Base-by-base conservation (phyloP, 2,113 vertebrate species). In the Marmota flaviventris region DNA sequence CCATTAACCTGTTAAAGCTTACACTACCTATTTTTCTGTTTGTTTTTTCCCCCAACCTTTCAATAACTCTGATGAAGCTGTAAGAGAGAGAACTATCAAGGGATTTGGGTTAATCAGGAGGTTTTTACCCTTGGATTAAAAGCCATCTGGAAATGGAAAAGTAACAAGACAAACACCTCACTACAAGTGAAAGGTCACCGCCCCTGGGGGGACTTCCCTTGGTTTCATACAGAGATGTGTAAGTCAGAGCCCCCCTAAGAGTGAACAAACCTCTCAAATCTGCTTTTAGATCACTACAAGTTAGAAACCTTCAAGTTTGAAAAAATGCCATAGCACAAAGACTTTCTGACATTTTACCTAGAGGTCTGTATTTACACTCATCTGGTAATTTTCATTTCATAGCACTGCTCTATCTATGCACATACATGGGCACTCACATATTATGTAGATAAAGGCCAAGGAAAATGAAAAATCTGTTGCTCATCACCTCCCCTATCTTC, bases 51-150 rank as follows among this genome's bases (percentile, higher is more conserved):
- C 58, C 25, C 25, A 12, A 56, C 85, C 93, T 90, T 85, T 91
- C 78, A n/a, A 45, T 89, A 85, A 96, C 48, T 79, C 5, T 90
- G 85, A 97, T 77, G 82, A 93, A 92, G 81, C 58, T 56, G 5
- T 76, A 89, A 67, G 48, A 89, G 61, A 81, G 79, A 32, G 5
- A 61, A 76, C 8, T 95, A 65, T 89, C 61, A 82, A 83, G 93
- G 95, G 92, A 78, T 92, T 48, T 37, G 69, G 56, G 81, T 78
- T 92, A 93, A 96, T 95, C 85, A 97, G 93, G n/a, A 32, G 27
- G 72, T 89, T 98, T 61, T 42, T 91, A 69, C 32, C 95, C 96
- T 97, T 87, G 96, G 88, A 97, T 95, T 85, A 97, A 98, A 98
- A 97, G 32, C 8, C 76, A 97, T 76, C 96, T 81, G 97, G 94